A percentile compares a stretch with the other conserved stretches of the same genome.
Evolutionary conservation across 1,140 invertebrate species (phyloP).

Genomic region (Delia radicum): DNA sequence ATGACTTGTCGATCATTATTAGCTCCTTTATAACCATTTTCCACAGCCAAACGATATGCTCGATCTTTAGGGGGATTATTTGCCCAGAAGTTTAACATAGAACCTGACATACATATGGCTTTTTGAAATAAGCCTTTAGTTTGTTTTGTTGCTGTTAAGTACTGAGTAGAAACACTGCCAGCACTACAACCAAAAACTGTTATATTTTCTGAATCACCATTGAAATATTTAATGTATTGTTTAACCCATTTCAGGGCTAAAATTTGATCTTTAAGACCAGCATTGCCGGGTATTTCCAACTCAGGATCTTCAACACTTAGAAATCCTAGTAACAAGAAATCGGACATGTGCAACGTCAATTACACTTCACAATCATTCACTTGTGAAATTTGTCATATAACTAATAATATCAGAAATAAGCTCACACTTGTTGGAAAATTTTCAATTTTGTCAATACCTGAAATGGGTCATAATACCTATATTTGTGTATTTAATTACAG

Average conservation of each 20-base stretch:
- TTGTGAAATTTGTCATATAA: too few species aligned
- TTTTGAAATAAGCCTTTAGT: constrained; percentile 61
- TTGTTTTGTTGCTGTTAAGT: constrained; percentile 41
- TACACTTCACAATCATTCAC: too few species aligned
- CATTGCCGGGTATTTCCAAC: constrained; percentile 52
- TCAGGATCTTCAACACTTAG: constrained; percentile 52
- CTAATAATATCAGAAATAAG: too few species aligned
- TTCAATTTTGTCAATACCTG: too few species aligned
- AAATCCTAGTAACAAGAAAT: too few species aligned
- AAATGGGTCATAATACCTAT: too few species aligned
- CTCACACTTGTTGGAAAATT: too few species aligned
- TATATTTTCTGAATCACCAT: constrained; percentile 49
- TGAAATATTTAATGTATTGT: constrained; percentile 48
- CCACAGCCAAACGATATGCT: constrained; percentile 39
- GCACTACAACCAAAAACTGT: constrained; percentile 53
- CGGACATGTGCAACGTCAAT: too few species aligned
- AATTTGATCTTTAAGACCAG: constrained; percentile 56
- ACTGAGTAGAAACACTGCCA: constrained; percentile 41
- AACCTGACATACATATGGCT: constrained; percentile 63
- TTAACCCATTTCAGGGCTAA: constrained; percentile 53
- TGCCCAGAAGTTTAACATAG: constrained; percentile 54
- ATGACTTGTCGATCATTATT: constrained; percentile 49
- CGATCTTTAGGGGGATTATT: background rate
- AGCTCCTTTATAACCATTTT: constrained; percentile 44
- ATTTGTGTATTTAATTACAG: too few species aligned